Evolutionary conservation across 2,797 vertebrate genomes (phyloP).

Genomic region (Eurystomus glaucurus): DNA sequence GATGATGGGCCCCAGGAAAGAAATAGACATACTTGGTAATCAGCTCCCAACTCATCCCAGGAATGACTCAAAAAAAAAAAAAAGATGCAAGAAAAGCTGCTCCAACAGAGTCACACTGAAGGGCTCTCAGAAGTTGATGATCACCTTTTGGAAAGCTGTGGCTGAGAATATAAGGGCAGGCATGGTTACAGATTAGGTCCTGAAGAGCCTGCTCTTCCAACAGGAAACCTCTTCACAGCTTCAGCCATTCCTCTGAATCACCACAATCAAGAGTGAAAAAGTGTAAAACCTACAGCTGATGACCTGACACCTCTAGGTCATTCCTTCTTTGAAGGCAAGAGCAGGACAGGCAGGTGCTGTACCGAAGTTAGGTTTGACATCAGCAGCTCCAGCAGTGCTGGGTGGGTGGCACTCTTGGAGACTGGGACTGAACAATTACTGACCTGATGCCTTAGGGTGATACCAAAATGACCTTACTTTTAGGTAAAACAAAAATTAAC

Average conservation of each 20-base stretch:
- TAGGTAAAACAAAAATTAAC: neutral
- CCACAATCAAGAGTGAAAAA: neutral
- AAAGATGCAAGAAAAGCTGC: neutral
- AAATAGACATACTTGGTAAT: neutral
- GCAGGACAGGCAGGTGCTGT: neutral
- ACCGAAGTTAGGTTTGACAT: neutral
- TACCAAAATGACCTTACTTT: neutral
- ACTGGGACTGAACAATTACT: neutral
- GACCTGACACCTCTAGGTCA: neutral
- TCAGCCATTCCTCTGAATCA: neutral
- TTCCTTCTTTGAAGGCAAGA: neutral
- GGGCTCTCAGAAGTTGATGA: neutral
- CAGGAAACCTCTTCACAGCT: neutral
- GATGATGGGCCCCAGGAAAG: neutral
- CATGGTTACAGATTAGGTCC: neutral
- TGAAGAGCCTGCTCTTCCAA: neutral
- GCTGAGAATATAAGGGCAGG: neutral
- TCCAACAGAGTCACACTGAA: neutral
- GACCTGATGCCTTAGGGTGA: neutral
- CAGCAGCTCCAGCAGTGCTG: neutral
- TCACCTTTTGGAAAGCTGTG: neutral
- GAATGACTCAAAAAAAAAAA: neutral
- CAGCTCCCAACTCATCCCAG: neutral
- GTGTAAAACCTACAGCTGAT: neutral
- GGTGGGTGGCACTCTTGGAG: rapidly evolving